Percentiles rank a stretch among this genome's conserved stretches.
These are phyloP conservation scores for Chrysocyon brachyurus DNA, from an alignment of 2,797 vertebrate species.

Conservation along the genomic window DNA sequence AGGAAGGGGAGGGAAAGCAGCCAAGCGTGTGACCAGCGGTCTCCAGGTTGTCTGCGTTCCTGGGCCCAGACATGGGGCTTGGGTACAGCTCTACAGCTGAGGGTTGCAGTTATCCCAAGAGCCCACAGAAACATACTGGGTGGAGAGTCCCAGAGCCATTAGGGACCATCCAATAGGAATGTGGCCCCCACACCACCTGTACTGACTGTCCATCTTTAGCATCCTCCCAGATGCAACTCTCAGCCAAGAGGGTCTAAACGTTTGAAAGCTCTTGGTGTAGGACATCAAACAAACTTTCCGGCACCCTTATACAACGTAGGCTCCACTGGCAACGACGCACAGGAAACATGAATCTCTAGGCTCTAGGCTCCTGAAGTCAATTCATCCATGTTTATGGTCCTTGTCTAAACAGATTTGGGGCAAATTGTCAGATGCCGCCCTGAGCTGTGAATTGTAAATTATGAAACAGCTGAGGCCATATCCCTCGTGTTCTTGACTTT, in stretches of 20 bases:
- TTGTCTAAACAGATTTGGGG: neutral
- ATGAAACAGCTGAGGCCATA: neutral
- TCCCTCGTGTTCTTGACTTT: neutral
- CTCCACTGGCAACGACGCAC: neutral
- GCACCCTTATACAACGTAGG: neutral
- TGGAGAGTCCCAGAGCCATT: neutral
- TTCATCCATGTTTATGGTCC: neutral
- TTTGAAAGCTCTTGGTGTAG: neutral
- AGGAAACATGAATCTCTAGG: neutral
- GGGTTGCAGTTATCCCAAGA: too few relatives aligned
- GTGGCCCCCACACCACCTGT: fast-evolving
- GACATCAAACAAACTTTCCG: neutral
- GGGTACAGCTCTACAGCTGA: neutral
- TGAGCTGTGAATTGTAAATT: neutral
- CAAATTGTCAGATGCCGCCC: neutral
- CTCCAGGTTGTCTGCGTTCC: neutral
- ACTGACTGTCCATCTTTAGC: too few relatives aligned
- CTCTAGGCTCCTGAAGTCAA: neutral
- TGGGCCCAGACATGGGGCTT: neutral
- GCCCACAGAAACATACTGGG: neutral
- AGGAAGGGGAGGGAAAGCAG: neutral
- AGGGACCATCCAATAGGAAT: neutral
- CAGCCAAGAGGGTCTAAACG: neutral
- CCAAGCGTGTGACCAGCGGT: too few relatives aligned
- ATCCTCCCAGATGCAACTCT: neutral